Conservation (phyloP, 2,888 invertebrate genomes). For the Oligia latruncula region DNA sequence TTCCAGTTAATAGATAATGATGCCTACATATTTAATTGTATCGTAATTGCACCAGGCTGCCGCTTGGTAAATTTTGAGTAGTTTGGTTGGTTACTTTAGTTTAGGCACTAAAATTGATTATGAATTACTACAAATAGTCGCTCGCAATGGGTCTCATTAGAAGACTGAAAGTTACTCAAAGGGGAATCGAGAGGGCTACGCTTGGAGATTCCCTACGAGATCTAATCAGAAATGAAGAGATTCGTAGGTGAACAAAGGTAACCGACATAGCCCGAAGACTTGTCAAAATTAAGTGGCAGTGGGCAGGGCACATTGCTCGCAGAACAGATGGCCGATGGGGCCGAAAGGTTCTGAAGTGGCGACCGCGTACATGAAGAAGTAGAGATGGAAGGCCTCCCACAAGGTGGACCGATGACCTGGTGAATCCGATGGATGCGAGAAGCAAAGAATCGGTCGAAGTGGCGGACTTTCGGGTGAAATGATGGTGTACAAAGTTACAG, state of each 20-base stretch:
- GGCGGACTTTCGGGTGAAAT: neutral
- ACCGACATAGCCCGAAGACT: neutral
- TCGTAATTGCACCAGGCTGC: no score
- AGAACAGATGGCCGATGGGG: neutral
- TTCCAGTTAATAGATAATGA: neutral
- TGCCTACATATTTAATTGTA: neutral
- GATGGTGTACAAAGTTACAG: neutral
- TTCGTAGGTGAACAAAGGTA: neutral
- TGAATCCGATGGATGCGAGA: neutral
- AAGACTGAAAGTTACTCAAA: neutral
- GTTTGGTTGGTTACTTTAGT: no score
- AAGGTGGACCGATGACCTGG: neutral
- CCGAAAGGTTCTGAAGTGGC: neutral
- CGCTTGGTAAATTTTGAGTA: neutral
- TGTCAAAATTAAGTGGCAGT: neutral
- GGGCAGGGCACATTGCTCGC: neutral
- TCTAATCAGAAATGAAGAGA: no score
- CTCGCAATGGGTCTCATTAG: neutral
- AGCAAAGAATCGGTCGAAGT: neutral
- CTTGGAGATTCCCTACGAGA: no score
- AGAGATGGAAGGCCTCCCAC: neutral
- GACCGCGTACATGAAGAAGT: neutral
- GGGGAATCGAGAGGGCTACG: no score
- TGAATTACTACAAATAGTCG: neutral
- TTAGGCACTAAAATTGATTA: neutral